Percentiles rank a stretch among this genome's conserved stretches.
Evolutionary conservation across 2,797 vertebrate genomes (phyloP).

Genomic region (Streptopelia turtur): DNA sequence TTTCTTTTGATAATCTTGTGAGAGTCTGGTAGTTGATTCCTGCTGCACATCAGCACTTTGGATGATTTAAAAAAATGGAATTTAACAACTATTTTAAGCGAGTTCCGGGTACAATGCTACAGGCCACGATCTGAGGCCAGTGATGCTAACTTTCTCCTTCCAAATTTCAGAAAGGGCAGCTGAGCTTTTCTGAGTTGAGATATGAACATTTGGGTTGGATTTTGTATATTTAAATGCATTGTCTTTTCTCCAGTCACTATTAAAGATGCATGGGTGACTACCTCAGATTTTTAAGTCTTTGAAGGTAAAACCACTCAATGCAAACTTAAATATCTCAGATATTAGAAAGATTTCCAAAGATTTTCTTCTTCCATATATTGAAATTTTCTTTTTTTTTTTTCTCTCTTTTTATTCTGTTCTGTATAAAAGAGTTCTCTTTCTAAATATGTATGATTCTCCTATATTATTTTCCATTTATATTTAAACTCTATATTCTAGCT

Average conservation of each 20-base stretch:
- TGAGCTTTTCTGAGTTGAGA: neutral
- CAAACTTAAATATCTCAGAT: neutral
- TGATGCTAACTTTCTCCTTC: neutral
- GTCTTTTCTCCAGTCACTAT: neutral
- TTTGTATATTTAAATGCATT: neutral
- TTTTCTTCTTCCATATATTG: neutral
- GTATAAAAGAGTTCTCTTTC: neutral
- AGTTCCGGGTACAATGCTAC: neutral
- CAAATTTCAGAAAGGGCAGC: neutral
- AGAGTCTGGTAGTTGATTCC: neutral
- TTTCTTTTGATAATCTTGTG: neutral
- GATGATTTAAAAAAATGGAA: neutral
- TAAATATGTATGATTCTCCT: neutral
- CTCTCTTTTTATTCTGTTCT: neutral
- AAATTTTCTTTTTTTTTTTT: neutral
- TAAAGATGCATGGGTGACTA: neutral
- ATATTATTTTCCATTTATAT: neutral
- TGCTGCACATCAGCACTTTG: neutral
- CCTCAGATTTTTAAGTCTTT: neutral
- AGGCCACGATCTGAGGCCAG: neutral
- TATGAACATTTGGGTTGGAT: neutral
- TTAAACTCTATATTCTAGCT: neutral
- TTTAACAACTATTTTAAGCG: neutral
- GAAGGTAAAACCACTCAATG: neutral
- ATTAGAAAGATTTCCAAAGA: neutral